Conservation (phyloP, 2,113 vertebrate genomes). For the Steatornis caripensis region DNA sequence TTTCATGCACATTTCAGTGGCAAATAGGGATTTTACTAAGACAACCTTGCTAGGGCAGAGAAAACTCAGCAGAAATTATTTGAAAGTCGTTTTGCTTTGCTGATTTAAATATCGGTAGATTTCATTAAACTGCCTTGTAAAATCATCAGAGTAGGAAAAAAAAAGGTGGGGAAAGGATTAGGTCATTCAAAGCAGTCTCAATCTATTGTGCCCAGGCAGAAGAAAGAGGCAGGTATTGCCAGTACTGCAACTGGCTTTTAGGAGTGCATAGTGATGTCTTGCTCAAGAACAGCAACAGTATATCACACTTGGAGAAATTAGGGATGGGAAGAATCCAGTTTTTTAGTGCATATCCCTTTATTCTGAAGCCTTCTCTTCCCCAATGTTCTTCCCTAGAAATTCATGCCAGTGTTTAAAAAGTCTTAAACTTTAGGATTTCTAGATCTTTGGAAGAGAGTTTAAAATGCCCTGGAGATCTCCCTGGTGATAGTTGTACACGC, state of each 20-base stretch:
- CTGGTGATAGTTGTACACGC: neutral
- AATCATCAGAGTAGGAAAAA: neutral
- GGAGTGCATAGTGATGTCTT: neutral
- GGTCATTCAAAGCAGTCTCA: neutral
- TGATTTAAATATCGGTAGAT: neutral
- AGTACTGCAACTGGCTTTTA: neutral
- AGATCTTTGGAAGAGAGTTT: neutral
- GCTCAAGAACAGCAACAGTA: neutral
- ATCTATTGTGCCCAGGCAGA: too few relatives aligned
- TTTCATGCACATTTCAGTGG: neutral
- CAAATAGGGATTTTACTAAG: neutral
- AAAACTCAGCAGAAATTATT: neutral
- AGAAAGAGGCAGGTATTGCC: fast-evolving
- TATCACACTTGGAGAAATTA: neutral
- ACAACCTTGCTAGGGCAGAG: neutral
- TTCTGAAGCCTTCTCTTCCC: neutral
- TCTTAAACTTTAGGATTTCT: neutral
- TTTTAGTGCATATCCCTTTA: neutral
- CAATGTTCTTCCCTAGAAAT: neutral
- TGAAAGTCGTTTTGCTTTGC: neutral
- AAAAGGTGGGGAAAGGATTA: neutral
- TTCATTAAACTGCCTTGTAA: neutral
- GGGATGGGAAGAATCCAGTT: neutral
- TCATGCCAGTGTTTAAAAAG: neutral
- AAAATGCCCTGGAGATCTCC: neutral